Evolutionary conservation across 2,888 invertebrate species (phyloP), one percentile per base, ranked within the genome.

Genomic region (Ormyrus pomaceus): DNA sequence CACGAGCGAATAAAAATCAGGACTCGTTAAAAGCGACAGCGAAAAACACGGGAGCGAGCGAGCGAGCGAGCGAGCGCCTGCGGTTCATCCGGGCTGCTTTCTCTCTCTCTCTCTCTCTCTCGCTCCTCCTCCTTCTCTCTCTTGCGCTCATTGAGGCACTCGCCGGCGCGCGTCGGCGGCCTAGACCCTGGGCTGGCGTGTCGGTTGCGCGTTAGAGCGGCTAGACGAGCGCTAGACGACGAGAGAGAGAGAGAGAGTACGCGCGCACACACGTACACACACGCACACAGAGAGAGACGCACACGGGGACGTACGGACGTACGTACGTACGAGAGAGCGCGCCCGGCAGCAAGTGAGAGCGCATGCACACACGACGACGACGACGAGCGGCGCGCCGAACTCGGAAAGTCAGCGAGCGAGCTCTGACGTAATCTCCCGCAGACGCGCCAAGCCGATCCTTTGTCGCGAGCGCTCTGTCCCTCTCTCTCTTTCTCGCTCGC

Each of bases 201-300:
- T 70, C 70, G 70, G 59, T 10, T n/a, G 71, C 71, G 75, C 68
- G 58, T 66, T 69, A 73, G 61, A 65, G 79, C 79, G 88, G 86
- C 89, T 89, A 89, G 89, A 90, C 90, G 86, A 87, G 84, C 88
- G 88, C 89, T 89, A 89, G 90, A 90, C 90, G 88, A 34, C 34
- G 34, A 34, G 34, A 80, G 61, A 66, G 70, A 55, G 61, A 62
- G 56, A 13, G 64, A 46, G 10, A 1, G 45, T 6, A 11, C 8
- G 68, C 11, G 58, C 64, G 45, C 62, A 34, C 48, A 13, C 58
- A 56, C 48, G 46, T 13, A 13, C 62, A 61, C 55, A 50, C 50
- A 45, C 45, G 13, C 72, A 53, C 5, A n/a, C n/a, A n/a, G n/a
- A n/a, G n/a, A n/a, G 13, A 13, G 13, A 13, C 13, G 13, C 62